Evolutionary conservation across 2,113 vertebrate species (phyloP).

Genomic region (Perccottus glenii): DNA sequence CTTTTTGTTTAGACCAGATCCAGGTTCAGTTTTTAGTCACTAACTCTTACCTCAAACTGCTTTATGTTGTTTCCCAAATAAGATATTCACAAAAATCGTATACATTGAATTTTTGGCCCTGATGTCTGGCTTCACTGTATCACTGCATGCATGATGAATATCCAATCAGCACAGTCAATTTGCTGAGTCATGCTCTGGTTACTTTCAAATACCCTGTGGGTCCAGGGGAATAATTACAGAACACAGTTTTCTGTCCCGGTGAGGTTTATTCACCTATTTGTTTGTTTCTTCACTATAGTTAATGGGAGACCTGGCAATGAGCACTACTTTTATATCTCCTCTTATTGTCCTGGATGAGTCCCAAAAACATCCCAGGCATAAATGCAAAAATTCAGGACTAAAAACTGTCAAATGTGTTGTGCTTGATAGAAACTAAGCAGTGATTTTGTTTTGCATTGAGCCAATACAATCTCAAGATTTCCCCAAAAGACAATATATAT

Average conservation of each 20-base stretch:
- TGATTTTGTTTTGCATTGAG: neutral
- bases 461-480: neutral
- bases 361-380: slow-evolving; percentile 20
- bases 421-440: slow-evolving; percentile 1
- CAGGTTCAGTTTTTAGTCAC: no score
- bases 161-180: slow-evolving; percentile 78
- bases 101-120: slow-evolving; percentile 27
- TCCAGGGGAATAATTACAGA: slow-evolving; percentile 70
- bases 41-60: neutral
- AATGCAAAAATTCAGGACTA: slow-evolving; percentile 21
- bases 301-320: slow-evolving; percentile 41
- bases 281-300: slow-evolving; percentile 58
- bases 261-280: slow-evolving; percentile 64
- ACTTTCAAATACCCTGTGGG: slow-evolving; percentile 72
- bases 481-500: neutral
- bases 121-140: slow-evolving; percentile 49
- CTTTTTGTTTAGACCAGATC: no score
- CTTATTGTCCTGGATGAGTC: slow-evolving; percentile 24
- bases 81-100: neutral
- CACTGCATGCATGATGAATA: slow-evolving; percentile 69
- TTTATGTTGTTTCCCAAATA: no score
- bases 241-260: slow-evolving; percentile 44
- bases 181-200: slow-evolving; percentile 79
- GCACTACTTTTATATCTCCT: slow-evolving; percentile 36
- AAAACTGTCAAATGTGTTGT: slow-evolving; percentile 21